These are phyloP conservation scores for Anastrepha ludens DNA, from an alignment of 1,140 invertebrate species.

Conservation along the genomic window DNA sequence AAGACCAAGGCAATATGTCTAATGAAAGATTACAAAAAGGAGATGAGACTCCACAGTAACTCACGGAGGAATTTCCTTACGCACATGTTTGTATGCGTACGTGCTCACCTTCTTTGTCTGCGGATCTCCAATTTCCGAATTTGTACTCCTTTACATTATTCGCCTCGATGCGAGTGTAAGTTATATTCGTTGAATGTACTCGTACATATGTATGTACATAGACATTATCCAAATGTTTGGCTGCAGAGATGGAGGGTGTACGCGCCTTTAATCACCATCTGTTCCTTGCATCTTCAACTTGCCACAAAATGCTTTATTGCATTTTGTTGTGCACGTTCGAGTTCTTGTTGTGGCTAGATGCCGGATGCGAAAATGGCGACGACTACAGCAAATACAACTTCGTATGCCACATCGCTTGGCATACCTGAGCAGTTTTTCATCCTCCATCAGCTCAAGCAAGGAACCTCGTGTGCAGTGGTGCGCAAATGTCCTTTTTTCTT, in stretches of 20 bases:
- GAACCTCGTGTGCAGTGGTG: background rate
- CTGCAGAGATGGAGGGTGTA: background rate
- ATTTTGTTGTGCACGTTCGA: slow-evolving; percentile 8
- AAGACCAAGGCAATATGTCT: no score
- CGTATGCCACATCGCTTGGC: background rate
- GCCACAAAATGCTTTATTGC: slow-evolving; percentile 55
- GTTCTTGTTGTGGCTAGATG: slow-evolving; percentile 15
- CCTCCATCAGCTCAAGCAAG: background rate
- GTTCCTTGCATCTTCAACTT: slow-evolving; percentile 48
- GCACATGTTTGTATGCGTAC: no score
- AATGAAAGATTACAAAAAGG: no score
- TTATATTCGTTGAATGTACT: background rate
- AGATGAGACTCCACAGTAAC: no score
- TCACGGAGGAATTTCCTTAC: no score
- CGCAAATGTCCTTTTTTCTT: background rate
- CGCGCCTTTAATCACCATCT: slow-evolving; percentile 48
- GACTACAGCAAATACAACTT: background rate
- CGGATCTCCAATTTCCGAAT: no score
- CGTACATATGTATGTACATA: background rate
- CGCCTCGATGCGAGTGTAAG: background rate
- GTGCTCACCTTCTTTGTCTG: no score
- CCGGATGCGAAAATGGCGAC: background rate
- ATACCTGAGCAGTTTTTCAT: slow-evolving; percentile 6
- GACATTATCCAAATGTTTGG: background rate
- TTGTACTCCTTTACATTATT: no score